Evolutionary conservation across 2,797 vertebrate genomes (phyloP).

Genomic region (Cynopterus sphinx): DNA sequence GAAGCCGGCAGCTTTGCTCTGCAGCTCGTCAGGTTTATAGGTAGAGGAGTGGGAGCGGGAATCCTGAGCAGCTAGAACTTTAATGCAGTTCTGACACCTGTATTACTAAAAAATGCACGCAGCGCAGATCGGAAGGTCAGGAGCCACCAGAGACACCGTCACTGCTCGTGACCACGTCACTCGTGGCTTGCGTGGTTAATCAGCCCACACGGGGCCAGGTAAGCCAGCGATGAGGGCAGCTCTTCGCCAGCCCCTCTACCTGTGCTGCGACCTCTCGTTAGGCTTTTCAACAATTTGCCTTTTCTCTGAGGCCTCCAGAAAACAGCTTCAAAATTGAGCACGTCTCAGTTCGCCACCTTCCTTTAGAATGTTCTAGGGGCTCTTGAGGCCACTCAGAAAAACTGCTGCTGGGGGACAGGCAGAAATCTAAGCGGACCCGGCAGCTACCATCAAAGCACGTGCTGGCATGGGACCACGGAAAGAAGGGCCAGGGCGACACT

Average conservation of each 20-base stretch:
- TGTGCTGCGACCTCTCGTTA: background rate
- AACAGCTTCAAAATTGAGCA: background rate
- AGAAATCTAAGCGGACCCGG: background rate
- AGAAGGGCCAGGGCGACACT: background rate
- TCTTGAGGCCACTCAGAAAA: background rate
- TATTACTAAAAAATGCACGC: background rate
- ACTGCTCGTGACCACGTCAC: accelerated
- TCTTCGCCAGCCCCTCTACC: accelerated
- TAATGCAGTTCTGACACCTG: background rate
- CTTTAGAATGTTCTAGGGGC: background rate
- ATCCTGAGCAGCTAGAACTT: background rate
- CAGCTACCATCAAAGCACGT: background rate
- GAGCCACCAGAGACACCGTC: background rate
- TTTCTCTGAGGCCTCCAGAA: background rate
- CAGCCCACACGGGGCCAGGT: background rate
- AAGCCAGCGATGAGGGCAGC: accelerated
- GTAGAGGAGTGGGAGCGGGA: background rate
- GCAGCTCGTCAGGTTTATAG: background rate
- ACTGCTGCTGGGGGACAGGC: background rate
- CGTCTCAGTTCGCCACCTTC: background rate
- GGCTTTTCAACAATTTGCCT: background rate
- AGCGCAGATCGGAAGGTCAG: background rate
- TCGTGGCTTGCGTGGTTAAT: background rate
- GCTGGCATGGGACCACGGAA: background rate
- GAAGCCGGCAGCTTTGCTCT: background rate